Conservation (phyloP, 2,113 vertebrate species). For the Halcyon senegalensis region DNA sequence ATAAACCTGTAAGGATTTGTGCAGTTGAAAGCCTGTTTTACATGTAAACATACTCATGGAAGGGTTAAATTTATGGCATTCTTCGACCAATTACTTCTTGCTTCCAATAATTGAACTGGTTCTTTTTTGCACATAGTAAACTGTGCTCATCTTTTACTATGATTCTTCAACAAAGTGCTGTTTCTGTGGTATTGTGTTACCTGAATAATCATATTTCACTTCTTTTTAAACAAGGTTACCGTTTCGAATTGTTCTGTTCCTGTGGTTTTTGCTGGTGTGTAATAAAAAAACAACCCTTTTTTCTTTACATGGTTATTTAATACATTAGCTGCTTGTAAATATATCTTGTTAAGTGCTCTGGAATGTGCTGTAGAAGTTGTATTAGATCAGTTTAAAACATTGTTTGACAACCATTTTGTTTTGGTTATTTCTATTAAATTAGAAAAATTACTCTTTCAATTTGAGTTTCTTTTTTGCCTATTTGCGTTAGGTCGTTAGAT, state of each 20-base stretch:
- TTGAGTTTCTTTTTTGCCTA: constrained; percentile 55
- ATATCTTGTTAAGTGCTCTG: constrained; percentile 82
- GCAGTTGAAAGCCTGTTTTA: constrained; percentile 63
- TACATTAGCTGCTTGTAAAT: constrained; percentile 81
- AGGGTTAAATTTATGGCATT: constrained; percentile 69
- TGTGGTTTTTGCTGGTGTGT: constrained; percentile 81
- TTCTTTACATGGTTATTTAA: constrained; percentile 81
- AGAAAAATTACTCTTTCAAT: constrained; percentile 73
- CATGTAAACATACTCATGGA: constrained; percentile 30
- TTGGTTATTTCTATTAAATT: constrained; percentile 85
- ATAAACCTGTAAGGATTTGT: constrained; percentile 62
- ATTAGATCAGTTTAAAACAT: constrained; percentile 77
- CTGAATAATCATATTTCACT: constrained; percentile 79
- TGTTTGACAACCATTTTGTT: constrained; percentile 80
- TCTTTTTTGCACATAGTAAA: constrained; percentile 77
- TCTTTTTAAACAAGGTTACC: constrained; percentile 65
- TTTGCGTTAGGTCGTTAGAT: neutral
- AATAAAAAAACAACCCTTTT: constrained; percentile 61
- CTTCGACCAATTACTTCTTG: constrained; percentile 44
- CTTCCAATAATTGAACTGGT: constrained; percentile 61
- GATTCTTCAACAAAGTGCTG: constrained; percentile 76
- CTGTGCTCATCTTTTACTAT: constrained; percentile 65
- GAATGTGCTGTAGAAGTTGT: constrained; percentile 83
- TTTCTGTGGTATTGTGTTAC: constrained; percentile 81
- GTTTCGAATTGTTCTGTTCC: constrained; percentile 76